These are phyloP conservation scores for Holcopasites calliopsidis DNA, from an alignment of 1,140 invertebrate species.

Conservation along the genomic window DNA sequence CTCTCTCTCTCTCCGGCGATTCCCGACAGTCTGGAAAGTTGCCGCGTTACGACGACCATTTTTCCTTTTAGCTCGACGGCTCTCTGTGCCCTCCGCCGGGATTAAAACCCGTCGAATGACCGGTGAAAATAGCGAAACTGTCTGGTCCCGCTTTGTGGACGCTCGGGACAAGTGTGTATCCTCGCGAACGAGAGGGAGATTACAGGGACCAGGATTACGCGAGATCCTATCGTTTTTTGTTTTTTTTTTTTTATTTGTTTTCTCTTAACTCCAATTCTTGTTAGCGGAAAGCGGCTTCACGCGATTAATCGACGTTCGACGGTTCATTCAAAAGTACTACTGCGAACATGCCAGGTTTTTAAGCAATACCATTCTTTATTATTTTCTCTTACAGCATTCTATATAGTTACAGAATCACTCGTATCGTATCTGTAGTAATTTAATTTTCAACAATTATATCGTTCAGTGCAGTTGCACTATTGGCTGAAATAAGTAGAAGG, in stretches of 20 bases:
- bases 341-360: too few species aligned
- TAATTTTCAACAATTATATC: not conserved
- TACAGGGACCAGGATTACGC: constrained; percentile 8
- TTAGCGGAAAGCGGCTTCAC: not conserved
- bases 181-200: constrained; percentile 25
- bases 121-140: constrained; percentile 50
- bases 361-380: too few species aligned
- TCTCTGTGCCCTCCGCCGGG: constrained; percentile 6
- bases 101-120: constrained; percentile 54
- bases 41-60: constrained; percentile 49
- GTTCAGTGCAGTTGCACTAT: not conserved
- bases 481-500: constrained; percentile 5
- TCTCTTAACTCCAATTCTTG: not conserved
- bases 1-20: too few species aligned
- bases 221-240: not conserved
- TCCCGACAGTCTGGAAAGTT: constrained; percentile 62
- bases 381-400: too few species aligned
- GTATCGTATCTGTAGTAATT: not conserved
- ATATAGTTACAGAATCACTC: too few species aligned
- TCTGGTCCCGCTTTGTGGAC: constrained; percentile 30
- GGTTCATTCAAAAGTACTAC: too few species aligned
- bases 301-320: not conserved
- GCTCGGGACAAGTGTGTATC: constrained; percentile 38
- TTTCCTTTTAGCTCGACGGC: constrained; percentile 44
- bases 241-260: not conserved